Conservation (phyloP, 1,140 invertebrate species). For the Lamellibrachia luymesi region DNA sequence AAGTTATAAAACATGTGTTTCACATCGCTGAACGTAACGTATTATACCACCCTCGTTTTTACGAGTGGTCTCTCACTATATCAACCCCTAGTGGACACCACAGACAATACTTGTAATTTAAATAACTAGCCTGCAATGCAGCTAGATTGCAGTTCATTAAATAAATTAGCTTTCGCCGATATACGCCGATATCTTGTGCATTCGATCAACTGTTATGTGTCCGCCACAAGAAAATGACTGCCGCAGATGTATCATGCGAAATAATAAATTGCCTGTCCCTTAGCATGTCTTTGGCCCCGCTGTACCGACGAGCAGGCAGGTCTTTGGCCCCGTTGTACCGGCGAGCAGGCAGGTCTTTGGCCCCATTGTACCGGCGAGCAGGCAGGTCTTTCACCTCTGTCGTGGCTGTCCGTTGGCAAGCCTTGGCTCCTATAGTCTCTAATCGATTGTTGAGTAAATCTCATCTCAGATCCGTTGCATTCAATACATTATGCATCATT, state of each 20-base stretch:
- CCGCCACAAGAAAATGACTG: neutral
- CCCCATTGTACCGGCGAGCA: neutral
- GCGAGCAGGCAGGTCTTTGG: too few relatives aligned
- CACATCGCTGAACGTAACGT: too few relatives aligned
- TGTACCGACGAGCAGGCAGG: neutral
- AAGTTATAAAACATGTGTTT: too few relatives aligned
- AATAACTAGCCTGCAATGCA: too few relatives aligned
- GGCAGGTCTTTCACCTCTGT: neutral
- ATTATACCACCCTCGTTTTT: too few relatives aligned
- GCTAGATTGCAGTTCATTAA: too few relatives aligned
- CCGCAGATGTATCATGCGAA: neutral
- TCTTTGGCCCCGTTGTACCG: too few relatives aligned
- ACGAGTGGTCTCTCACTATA: too few relatives aligned
- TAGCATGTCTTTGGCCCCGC: neutral
- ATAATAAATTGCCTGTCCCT: neutral
- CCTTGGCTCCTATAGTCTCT: neutral
- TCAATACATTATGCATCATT: neutral
- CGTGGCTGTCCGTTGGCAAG: neutral
- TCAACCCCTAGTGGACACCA: too few relatives aligned
- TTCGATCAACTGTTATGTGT: neutral
- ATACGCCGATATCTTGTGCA: neutral
- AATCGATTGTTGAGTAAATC: neutral
- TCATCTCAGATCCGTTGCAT: neutral
- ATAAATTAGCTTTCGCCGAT: too few relatives aligned
- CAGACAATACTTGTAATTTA: too few relatives aligned